These are phyloP conservation scores for Salmo trutta DNA, from an alignment of 2,797 vertebrate genomes.

Conservation along the genomic window DNA sequence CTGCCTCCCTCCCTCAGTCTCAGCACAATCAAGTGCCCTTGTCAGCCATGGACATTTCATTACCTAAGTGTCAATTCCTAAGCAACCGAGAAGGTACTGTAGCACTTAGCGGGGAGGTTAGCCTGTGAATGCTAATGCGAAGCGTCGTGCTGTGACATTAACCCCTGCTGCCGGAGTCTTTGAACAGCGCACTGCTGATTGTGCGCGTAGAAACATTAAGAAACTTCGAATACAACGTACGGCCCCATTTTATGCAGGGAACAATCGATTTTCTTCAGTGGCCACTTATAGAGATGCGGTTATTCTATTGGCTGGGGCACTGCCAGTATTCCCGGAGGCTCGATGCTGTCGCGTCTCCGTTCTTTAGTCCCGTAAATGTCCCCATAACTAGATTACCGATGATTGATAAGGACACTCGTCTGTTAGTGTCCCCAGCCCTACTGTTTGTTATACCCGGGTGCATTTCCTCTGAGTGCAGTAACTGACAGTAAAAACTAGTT, in stretches of 20 bases:
- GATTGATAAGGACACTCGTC: slow-evolving; percentile 64
- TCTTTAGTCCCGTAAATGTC: slow-evolving; percentile 68
- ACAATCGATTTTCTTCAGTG: slow-evolving; percentile 61
- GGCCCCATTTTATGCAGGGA: slow-evolving; percentile 35
- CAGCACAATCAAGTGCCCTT: slow-evolving; percentile 67
- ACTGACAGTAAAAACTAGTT: slow-evolving; percentile 17
- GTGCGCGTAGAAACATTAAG: background rate
- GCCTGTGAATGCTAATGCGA: slow-evolving; percentile 58
- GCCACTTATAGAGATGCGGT: slow-evolving; percentile 48
- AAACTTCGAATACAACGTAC: slow-evolving; percentile 42
- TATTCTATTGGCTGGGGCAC: slow-evolving; percentile 49
- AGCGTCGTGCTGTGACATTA: slow-evolving; percentile 6
- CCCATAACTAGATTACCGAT: slow-evolving; percentile 70
- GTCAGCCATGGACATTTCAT: slow-evolving; percentile 72
- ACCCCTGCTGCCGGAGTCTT: background rate
- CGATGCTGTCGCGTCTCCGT: slow-evolving; percentile 45
- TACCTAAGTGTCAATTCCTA: slow-evolving; percentile 72
- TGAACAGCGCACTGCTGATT: background rate
- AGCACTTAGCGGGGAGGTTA: slow-evolving; percentile 46
- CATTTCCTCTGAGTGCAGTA: slow-evolving; percentile 37
- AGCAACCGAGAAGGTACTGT: slow-evolving; percentile 63
- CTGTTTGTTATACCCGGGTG: slow-evolving; percentile 38
- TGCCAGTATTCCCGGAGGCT: slow-evolving; percentile 54
- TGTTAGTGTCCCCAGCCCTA: slow-evolving; percentile 38
- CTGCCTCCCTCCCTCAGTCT: slow-evolving; percentile 55